Evolutionary conservation across 30 jellyfish, hydroid and myxozoan genomes (phyloP), one percentile per base, ranked within the genome.

Genomic region (Catostylus mosaicus): DNA sequence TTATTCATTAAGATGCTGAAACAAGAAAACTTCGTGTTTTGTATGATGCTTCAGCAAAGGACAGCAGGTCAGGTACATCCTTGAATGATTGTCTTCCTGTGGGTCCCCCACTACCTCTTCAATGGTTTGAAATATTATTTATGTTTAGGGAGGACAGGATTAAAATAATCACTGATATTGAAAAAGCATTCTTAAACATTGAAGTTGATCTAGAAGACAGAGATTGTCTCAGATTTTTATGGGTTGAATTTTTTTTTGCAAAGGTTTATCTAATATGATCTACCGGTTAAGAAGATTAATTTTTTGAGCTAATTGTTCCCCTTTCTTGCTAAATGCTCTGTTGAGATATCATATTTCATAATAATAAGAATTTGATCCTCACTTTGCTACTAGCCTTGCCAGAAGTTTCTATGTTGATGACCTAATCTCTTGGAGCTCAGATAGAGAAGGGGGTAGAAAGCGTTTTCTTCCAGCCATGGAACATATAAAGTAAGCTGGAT

Each of bases 261-360:
- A 40, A 40, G 54, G 54, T 5, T 5, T 61, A 61, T 12, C 18
- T 32, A 38, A 2, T 30, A 54, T 31, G 3, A 30, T 31, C 3
- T 67, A 67, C 27, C 22, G 37, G 62, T 67, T 67, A 31, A 67
- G 60, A 14, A 11, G 80, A 20, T 14, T 34, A 1, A 43, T 67
- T 3, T 67, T 67, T 34, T 62, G 80, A 36, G 80, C 32, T 4
- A 67, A 67, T n/a, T 34, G 79, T n/a, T 78, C 89, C 30, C 89
- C 86, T 5, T 75, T 79, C 36, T 30, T 79, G 32, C 74, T 82
- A 6, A 82, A 82, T 82, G 92, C 78, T 32, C 78, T 82, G 51
- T 62, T 59, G 29, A 51, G 92, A 51, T 50, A 65, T 27, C 92
- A 82, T 52, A 37, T 82, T 2, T 50, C 54, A 29, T 67, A 79